Conservation (phyloP, 2,113 vertebrate genomes). For the Odocoileus virginianus region DNA sequence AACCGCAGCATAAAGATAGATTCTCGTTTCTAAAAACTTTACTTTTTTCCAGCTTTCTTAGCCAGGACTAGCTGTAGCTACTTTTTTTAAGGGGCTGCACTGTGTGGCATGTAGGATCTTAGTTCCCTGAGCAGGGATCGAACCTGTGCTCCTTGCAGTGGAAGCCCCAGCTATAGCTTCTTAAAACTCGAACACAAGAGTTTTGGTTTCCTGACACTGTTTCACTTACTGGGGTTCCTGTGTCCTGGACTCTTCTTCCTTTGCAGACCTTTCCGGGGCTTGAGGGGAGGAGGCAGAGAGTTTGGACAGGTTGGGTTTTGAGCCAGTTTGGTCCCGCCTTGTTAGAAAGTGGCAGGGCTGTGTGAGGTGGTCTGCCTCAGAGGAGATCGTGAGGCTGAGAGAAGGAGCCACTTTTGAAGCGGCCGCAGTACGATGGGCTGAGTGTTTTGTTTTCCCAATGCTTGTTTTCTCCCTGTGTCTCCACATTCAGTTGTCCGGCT, state of each 20-base stretch:
- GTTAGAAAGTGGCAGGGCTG: not conserved
- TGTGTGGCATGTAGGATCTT: not conserved
- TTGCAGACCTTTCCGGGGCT: not conserved
- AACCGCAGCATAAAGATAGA: not conserved
- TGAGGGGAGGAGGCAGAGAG: not conserved
- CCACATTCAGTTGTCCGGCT: constrained; percentile 80
- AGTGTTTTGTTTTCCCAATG: not conserved
- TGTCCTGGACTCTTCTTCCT: not conserved
- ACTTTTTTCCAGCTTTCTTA: not conserved
- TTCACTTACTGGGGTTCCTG: not conserved
- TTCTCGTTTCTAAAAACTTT: not conserved
- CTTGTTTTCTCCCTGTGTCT: not conserved
- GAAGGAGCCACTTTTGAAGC: not conserved
- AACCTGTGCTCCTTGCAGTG: not conserved
- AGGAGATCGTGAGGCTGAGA: not conserved
- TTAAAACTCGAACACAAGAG: not conserved
- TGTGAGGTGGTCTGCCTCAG: not conserved
- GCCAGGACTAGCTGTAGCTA: not conserved
- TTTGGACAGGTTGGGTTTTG: not conserved
- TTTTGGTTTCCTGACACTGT: not conserved
- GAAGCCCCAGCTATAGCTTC: not conserved
- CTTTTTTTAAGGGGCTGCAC: not conserved
- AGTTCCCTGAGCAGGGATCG: not conserved
- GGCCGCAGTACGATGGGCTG: fast-evolving
- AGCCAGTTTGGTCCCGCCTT: not conserved